Evolutionary conservation across 2,113 vertebrate species (phyloP), one percentile per base, ranked within the genome.

Genomic region (Cinclus cinclus): DNA sequence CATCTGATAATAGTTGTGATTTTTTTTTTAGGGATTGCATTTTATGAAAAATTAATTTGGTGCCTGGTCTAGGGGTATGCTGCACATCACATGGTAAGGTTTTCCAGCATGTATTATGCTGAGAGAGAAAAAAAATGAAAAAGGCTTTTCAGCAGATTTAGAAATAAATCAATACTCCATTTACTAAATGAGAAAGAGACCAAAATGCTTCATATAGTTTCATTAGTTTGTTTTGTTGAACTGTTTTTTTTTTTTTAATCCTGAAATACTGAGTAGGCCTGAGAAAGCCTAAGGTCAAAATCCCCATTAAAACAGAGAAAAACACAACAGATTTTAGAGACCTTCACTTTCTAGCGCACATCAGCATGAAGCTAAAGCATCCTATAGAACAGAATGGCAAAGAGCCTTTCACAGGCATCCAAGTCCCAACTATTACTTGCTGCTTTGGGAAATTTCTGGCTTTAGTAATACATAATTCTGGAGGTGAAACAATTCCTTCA

Each of bases 241-340:
- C 3, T 23, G 15, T 42, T 42, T 31, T 31, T 39, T 69, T 59
- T 44, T 20, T 9, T 52, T 64, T 60, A 1, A 30, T 28, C 16
- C 22, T 53, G 39, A 77, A 74, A 75, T 69, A 59, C 13, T 47
- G 46, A 70, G 31, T 88, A 88, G 60, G 33, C 7, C 55, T 83
- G 20, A 87, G 24, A 85, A 91, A 74, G 56, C 73, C 80, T 84
- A 33, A 52, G 69, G 91, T 91, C 44, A 69, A 84, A 95, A 95
- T 30, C 6, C 21, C 65, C 49, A 65, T 89, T 91, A 75, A 89
- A 89, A 33, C 6, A 87, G 35, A 56, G 77, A 64, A 68, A 58
- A 79, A 1, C 0, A n/a, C 17, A n/a, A 70, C 68, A 75, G 11
- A 59, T 78, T 65, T 93, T 47, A 47, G 31, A 58, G 33, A 47